Evolutionary conservation across 2,113 vertebrate genomes (phyloP).

Genomic region (Anguilla japonica): DNA sequence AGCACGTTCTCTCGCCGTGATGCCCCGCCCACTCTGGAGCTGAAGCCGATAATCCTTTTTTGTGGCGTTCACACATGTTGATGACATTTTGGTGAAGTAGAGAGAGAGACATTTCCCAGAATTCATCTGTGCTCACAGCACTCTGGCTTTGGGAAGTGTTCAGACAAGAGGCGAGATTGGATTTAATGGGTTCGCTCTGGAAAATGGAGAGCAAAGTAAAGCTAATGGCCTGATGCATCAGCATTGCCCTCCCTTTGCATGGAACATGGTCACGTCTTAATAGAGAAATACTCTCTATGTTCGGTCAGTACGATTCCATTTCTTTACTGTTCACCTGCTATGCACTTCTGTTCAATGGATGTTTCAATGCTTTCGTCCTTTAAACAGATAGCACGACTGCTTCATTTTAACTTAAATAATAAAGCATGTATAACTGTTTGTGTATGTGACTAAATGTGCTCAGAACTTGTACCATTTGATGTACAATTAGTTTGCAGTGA

Average conservation of each 20-base stretch:
- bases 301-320: neutral
- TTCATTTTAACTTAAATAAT: too few species aligned
- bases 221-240: neutral
- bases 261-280: neutral
- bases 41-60: constrained; percentile 65
- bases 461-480: neutral
- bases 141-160: neutral
- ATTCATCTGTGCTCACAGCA: neutral
- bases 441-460: neutral
- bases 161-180: neutral
- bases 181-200: neutral
- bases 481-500: neutral
- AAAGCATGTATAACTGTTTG: neutral
- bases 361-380: neutral
- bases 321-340: neutral
- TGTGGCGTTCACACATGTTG: constrained; percentile 64
- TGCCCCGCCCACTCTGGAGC: constrained; percentile 64
- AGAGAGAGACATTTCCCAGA: constrained; percentile 48
- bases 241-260: neutral
- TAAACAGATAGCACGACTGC: too few species aligned
- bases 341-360: neutral
- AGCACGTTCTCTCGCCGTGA: constrained; percentile 39
- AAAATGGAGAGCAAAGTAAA: neutral
- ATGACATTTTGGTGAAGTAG: constrained; percentile 63
- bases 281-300: neutral